Evolutionary conservation across 2,113 vertebrate genomes (phyloP).

Genomic region (Gymnogyps californianus): DNA sequence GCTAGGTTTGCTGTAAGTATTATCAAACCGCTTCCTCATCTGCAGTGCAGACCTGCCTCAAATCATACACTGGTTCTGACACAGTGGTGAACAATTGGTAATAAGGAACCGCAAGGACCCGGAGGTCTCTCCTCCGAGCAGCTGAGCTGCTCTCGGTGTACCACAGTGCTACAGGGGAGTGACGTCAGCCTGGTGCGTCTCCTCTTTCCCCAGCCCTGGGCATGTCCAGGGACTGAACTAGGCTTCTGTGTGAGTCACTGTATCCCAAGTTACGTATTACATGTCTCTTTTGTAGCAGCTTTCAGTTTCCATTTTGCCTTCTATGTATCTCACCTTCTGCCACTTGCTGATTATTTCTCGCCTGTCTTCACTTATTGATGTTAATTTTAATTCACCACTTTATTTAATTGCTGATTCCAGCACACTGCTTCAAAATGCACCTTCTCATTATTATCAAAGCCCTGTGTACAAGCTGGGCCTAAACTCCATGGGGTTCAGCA

Average conservation of each 20-base stretch:
- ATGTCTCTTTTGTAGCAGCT: neutral
- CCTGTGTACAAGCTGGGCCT: neutral
- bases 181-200: neutral
- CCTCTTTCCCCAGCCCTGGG: neutral
- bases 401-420: neutral
- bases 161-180: neutral
- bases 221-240: neutral
- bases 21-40: neutral
- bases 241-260: neutral
- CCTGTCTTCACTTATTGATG: neutral
- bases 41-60: neutral
- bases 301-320: neutral
- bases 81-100: accelerated
- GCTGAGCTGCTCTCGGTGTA: neutral
- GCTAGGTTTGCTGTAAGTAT: neutral
- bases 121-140: neutral
- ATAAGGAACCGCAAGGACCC: accelerated
- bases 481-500: neutral
- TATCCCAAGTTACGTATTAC: neutral
- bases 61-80: neutral
- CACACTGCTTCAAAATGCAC: neutral
- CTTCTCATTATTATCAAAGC: neutral
- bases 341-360: neutral
- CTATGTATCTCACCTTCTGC: neutral
- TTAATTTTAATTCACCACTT: neutral